Evolutionary conservation across 2,797 vertebrate species (phyloP).

Genomic region (Dryobates pubescens): DNA sequence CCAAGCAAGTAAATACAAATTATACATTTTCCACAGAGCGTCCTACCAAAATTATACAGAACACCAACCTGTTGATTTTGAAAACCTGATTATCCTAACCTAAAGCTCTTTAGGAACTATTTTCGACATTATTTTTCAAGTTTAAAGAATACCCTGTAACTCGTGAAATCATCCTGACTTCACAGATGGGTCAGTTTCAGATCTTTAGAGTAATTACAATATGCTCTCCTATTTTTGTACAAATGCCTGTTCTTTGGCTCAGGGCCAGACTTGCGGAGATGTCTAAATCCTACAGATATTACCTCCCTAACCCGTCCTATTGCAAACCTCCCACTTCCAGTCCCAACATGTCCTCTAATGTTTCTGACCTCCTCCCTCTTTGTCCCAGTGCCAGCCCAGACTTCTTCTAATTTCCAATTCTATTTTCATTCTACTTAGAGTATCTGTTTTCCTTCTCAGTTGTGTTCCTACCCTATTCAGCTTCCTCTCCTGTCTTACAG

Average conservation of each 20-base stretch:
- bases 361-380: not conserved
- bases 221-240: not conserved
- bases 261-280: slow-evolving; percentile 19
- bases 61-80: not conserved
- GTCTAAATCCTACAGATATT: not conserved
- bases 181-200: not conserved
- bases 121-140: not conserved
- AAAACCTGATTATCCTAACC: not conserved
- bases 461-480: not conserved
- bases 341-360: not conserved
- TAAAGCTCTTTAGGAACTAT: not conserved
- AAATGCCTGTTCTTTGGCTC: slow-evolving; percentile 21
- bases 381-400: not conserved
- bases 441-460: not conserved
- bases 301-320: not conserved
- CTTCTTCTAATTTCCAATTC: not conserved
- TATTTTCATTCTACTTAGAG: not conserved
- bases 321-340: slow-evolving; percentile 2
- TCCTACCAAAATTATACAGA: not conserved
- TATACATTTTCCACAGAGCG: not conserved
- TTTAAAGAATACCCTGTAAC: not conserved
- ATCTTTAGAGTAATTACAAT: slow-evolving; percentile 10
- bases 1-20: not conserved
- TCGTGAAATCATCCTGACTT: slow-evolving; percentile 18
- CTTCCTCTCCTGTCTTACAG: not conserved